Conservation (phyloP, 2,888 invertebrate genomes). For the Macrophya alboannulata region DNA sequence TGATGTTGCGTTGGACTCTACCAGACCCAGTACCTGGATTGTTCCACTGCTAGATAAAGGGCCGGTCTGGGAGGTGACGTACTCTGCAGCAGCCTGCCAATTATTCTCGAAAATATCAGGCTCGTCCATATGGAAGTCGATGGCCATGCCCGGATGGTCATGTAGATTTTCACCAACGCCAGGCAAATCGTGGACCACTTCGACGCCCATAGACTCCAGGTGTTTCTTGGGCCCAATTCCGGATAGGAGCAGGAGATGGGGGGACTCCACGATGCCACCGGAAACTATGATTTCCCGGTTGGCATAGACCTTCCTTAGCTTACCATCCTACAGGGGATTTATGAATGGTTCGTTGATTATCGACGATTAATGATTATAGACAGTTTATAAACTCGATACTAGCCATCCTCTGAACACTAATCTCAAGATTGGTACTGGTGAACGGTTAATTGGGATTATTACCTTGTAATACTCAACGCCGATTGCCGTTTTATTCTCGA, state of each 20-base stretch:
- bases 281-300: constrained; percentile 82
- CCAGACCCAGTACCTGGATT: constrained; percentile 86
- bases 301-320: constrained; percentile 59
- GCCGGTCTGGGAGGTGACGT: background rate
- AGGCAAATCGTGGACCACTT: constrained; percentile 83
- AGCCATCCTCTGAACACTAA: background rate
- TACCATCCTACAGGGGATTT: constrained; percentile 63
- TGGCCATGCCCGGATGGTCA: constrained; percentile 84
- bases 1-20: constrained; percentile 84
- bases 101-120: constrained; percentile 81
- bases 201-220: constrained; percentile 82
- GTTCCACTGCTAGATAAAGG: constrained; percentile 73
- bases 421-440: background rate
- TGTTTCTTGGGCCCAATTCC: constrained; percentile 86
- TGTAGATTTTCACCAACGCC: constrained; percentile 88
- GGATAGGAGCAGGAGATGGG: constrained; percentile 85
- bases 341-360: background rate
- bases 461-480: constrained; percentile 1
- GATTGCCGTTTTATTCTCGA: background rate
- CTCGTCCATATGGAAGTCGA: constrained; percentile 82
- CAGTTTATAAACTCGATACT: no score
- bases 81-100: constrained; percentile 81
- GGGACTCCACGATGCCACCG: constrained; percentile 85
- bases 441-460: background rate
- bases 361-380: background rate